These are phyloP conservation scores for Perithous albicinctus DNA, from an alignment of 2,888 invertebrate species.

Conservation along the genomic window DNA sequence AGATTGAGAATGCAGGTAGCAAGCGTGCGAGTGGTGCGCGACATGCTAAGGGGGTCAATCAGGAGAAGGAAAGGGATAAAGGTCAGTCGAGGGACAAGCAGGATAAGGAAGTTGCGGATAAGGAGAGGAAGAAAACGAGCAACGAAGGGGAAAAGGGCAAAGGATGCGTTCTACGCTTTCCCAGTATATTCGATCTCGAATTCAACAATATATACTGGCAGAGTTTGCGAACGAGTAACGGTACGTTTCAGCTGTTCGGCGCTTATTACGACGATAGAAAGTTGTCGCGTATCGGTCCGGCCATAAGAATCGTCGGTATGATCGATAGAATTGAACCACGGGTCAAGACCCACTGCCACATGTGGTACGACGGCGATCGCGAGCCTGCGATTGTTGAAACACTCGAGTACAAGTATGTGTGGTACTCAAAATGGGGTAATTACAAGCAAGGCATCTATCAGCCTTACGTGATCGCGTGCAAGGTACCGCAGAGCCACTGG, in stretches of 20 bases:
- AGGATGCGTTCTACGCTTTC: constrained; percentile 87
- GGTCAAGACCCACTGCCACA: constrained; percentile 93
- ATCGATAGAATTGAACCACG: constrained; percentile 95
- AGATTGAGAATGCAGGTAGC: constrained; percentile 13
- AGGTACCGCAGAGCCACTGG: constrained; percentile 91
- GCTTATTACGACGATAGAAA: constrained; percentile 95
- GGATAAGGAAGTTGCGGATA: constrained; percentile 27
- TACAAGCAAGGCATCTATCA: constrained; percentile 96
- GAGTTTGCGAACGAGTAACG: constrained; percentile 91
- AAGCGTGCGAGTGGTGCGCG: background rate
- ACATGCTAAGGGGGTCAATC: background rate
- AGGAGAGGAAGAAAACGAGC: constrained; percentile 10
- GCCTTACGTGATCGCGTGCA: constrained; percentile 95
- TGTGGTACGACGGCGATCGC: constrained; percentile 94
- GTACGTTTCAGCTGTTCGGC: constrained; percentile 96
- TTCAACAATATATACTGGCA: constrained; percentile 98
- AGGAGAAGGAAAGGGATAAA: constrained; percentile 80
- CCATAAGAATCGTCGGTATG: constrained; percentile 94
- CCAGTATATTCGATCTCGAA: constrained; percentile 95
- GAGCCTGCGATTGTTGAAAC: constrained; percentile 93
- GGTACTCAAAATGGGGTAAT: constrained; percentile 98
- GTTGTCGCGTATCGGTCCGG: constrained; percentile 92
- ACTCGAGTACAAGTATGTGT: constrained; percentile 96
- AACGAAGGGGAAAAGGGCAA: constrained; percentile 1
- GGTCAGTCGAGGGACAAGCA: constrained; percentile 81